Percentiles rank a stretch among this genome's conserved stretches.
These are phyloP conservation scores for Hipposideros armiger DNA, from an alignment of 2,113 vertebrate genomes.

Conservation along the genomic window DNA sequence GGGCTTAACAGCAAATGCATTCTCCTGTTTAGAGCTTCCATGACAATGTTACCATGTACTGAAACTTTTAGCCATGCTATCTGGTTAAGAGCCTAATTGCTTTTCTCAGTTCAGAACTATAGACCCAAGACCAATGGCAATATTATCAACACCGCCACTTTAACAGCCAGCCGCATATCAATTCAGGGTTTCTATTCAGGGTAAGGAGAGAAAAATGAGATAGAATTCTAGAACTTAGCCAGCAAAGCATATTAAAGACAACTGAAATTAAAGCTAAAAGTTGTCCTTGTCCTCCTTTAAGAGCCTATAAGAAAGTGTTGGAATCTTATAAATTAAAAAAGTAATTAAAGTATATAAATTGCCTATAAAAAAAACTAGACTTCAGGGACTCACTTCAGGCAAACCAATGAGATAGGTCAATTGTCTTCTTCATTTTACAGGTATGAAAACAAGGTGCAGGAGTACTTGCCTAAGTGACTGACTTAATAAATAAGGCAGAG, in stretches of 20 bases:
- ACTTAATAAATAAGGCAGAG: background rate
- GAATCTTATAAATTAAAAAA: background rate
- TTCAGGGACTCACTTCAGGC: background rate
- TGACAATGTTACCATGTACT: background rate
- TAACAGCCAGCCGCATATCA: background rate
- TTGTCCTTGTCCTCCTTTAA: background rate
- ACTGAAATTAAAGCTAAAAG: slow-evolving; percentile 12
- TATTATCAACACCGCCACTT: background rate
- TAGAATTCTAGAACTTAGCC: background rate
- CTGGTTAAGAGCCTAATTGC: background rate
- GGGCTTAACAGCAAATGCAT: background rate
- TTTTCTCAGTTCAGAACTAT: background rate
- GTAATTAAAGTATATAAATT: background rate
- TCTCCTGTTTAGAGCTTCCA: background rate
- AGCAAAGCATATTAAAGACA: background rate
- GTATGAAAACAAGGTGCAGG: background rate
- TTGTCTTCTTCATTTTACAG: background rate
- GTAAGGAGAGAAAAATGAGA: background rate
- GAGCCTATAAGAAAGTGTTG: background rate
- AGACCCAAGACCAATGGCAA: background rate
- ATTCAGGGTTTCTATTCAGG: background rate
- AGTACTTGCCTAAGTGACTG: background rate
- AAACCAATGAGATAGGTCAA: background rate
- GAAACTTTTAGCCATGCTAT: background rate
- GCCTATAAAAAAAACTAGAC: background rate